A percentile compares a stretch with the other conserved stretches of the same genome.
phyloP scores from a whole-genome alignment of 2,888 invertebrate species.

The Melanchra persicariae region DNA sequence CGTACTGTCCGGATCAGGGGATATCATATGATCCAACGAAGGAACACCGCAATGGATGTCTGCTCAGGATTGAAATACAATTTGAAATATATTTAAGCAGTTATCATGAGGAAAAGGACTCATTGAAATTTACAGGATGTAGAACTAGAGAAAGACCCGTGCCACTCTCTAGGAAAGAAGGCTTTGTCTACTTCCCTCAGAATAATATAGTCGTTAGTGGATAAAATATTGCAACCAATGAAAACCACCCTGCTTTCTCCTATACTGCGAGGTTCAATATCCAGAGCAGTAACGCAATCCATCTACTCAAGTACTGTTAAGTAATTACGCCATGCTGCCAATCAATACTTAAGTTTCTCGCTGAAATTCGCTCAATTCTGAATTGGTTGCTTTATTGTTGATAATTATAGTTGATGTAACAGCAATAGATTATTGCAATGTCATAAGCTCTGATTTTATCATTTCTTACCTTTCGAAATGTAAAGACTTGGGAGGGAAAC shows the following conservation, averaged over 20 bases:
- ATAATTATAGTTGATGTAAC: constrained; percentile 30
- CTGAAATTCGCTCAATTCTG: constrained; percentile 17
- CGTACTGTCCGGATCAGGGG: not conserved
- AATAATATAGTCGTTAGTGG: not conserved
- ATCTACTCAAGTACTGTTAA: constrained; percentile 10
- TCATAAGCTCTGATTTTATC: not conserved
- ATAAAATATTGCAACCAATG: constrained; percentile 13
- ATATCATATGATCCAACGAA: too few relatives aligned
- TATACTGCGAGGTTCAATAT: not conserved
- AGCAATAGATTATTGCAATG: constrained; percentile 21
- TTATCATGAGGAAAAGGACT: not conserved
- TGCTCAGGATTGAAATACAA: not conserved
- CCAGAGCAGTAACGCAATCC: constrained; percentile 4
- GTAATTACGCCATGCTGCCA: constrained; percentile 22
- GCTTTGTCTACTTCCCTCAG: not conserved
- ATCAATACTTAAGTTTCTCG: constrained; percentile 28
- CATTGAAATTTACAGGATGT: not conserved
- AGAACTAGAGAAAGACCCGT: not conserved
- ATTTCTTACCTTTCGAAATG: constrained; percentile 35
- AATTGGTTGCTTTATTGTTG: constrained; percentile 34
- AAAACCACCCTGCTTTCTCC: constrained; percentile 1
- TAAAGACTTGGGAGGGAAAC: not conserved
- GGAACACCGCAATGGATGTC: not conserved
- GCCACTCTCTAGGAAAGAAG: not conserved
- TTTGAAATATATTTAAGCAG: not conserved